Base-by-base conservation (phyloP, 1,140 invertebrate genomes). In the Chlorops oryzae region DNA sequence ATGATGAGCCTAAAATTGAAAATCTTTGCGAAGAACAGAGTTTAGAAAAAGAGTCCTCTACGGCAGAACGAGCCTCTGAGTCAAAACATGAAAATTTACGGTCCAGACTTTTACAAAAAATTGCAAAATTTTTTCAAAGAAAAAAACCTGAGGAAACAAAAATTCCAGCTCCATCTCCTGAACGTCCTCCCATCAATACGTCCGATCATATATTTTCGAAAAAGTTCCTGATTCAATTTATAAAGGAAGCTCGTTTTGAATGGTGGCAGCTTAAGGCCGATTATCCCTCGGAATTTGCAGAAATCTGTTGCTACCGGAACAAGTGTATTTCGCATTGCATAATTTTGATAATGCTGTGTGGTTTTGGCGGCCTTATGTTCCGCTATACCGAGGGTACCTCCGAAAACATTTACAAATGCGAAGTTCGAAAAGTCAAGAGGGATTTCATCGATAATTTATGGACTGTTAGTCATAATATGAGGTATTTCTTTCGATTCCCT, bases 401-500 rank as follows among this genome's bases (percentile, higher is more conserved):
- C 58, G 89, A 92, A 63, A 80, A 84, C 28, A 87, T 86, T 50
- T 92, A 90, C 71, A 92, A 92, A 74, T 92, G 89, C 61, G 86
- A 87, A 12, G 87, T 90, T 18, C 88, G 90, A 59, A 77, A 87
- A 59, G 87, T 92, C 0, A 90, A 91, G 58, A 74, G 88, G 3
- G 87, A 92, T 65, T 91, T 91, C 61, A 79, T 92, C 41, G 87
- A 92, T 57, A 79, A 78, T 37, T 73, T 92, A 20, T 92, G 88
- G 88, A 74, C 78, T 37, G 81, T 81, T 50, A 88, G 86, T 72
- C 85, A 90, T 62, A 84, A 83, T 65, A 70, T 90, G 72, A 80
- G 80, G 70, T 72, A 62, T 20, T 5, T 27, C n/a, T n/a, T n/a
- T n/a, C n/a, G n/a, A n/a, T n/a, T n/a, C n/a, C n/a, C n/a, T n/a